phyloP scores from a whole-genome alignment of 2,797 vertebrate genomes.

The Brotula barbata region DNA sequence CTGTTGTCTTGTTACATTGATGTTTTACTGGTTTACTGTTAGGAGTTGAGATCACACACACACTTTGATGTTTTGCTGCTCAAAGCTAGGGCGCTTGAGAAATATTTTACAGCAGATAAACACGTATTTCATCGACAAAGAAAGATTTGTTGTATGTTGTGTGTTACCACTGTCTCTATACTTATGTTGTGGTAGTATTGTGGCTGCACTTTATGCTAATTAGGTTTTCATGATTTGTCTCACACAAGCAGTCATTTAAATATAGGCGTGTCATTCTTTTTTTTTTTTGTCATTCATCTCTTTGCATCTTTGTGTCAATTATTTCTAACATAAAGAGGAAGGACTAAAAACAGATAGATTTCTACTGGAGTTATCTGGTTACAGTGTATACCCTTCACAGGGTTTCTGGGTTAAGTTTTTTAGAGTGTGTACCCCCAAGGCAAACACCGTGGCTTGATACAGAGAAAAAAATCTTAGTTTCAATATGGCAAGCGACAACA shows the following conservation, averaged over 20 bases:
- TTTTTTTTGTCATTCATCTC: constrained; percentile 30
- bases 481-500: no score
- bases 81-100: constrained; percentile 34
- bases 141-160: constrained; percentile 44
- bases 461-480: no score
- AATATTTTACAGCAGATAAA: constrained; percentile 62
- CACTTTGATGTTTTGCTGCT: constrained; percentile 65
- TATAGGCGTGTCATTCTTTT: constrained; percentile 1
- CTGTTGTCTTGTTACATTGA: constrained; percentile 32
- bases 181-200: constrained; percentile 41
- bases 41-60: constrained; percentile 14
- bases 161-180: constrained; percentile 56
- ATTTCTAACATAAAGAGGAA: no score
- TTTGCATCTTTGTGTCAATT: background rate
- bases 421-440: no score
- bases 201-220: constrained; percentile 51
- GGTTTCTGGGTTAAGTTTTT: no score
- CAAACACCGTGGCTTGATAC: no score
- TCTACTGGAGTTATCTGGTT: no score
- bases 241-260: constrained; percentile 24
- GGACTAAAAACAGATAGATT: no score
- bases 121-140: constrained; percentile 62
- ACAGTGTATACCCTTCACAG: no score
- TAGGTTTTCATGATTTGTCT: constrained; percentile 42
- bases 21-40: constrained; percentile 54